phyloP scores from a whole-genome alignment of 2,113 vertebrate genomes.

The Naja naja region DNA sequence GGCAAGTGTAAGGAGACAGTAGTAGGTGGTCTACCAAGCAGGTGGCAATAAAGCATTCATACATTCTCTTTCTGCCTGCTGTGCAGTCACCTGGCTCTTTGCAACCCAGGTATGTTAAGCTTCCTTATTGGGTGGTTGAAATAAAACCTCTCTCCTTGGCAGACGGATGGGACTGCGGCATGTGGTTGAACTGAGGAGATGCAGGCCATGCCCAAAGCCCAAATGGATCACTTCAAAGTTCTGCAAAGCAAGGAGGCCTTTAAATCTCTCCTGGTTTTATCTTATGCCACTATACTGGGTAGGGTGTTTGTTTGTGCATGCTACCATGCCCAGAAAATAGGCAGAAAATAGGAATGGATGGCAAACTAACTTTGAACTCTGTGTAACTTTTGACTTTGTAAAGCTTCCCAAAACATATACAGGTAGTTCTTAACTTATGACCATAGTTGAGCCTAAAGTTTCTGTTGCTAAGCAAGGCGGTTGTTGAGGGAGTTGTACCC shows the following conservation, averaged over 20 bases:
- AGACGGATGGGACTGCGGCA: not conserved
- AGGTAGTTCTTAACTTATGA: not conserved
- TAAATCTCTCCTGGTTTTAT: not conserved
- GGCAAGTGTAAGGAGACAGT: not conserved
- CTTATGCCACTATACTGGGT: not conserved
- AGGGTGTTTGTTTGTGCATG: not conserved
- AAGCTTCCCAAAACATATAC: not conserved
- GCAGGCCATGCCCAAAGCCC: not conserved
- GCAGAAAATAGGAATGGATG: not conserved
- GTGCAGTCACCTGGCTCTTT: not conserved
- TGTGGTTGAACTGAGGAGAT: not conserved
- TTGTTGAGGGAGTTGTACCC: not conserved
- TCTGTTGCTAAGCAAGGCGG: not conserved
- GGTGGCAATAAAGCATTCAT: not conserved
- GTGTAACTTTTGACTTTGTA: not conserved
- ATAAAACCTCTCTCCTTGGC: not conserved
- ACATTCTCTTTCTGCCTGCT: not conserved
- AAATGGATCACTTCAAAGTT: not conserved
- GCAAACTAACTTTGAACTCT: not conserved
- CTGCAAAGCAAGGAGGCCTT: not conserved
- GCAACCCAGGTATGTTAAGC: not conserved
- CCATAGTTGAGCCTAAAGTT: not conserved
- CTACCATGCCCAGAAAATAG: not conserved
- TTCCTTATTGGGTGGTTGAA: not conserved
- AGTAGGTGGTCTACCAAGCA: not conserved